Percentiles rank a stretch among this genome's conserved stretches.
Evolutionary conservation across 2,797 vertebrate genomes (phyloP).

Genomic region (Micromesistius poutassou): DNA sequence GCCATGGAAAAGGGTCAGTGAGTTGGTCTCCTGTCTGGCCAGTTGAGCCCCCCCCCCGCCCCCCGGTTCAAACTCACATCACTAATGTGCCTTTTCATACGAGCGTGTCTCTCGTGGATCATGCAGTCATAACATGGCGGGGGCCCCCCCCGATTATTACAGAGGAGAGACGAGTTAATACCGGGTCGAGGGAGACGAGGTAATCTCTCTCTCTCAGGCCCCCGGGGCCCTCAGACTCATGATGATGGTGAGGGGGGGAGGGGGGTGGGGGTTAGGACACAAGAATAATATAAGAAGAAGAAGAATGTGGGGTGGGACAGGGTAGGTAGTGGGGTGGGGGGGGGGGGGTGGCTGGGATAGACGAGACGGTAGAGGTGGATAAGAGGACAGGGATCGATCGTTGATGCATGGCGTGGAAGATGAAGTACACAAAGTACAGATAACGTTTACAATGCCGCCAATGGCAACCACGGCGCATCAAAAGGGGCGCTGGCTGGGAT

Average conservation of each 20-base stretch:
- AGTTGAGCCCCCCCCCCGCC: slow-evolving; percentile 19
- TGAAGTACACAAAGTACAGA: no score
- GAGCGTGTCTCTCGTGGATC: slow-evolving; percentile 39
- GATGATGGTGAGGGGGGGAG: no score
- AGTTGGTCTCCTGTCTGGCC: slow-evolving; percentile 37
- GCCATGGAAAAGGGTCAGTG: slow-evolving; percentile 38
- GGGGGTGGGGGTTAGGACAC: no score
- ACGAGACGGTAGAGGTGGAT: background rate
- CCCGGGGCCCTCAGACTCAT: no score
- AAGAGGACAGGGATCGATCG: background rate
- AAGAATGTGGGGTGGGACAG: no score
- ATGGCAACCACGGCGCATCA: no score
- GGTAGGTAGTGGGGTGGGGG: no score
- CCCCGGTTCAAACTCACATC: slow-evolving; percentile 46
- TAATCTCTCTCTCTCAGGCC: background rate
- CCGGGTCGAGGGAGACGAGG: slow-evolving; percentile 17
- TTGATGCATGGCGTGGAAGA: no score
- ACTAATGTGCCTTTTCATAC: slow-evolving; percentile 44
- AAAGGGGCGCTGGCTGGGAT: no score
- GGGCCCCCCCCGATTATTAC: slow-evolving; percentile 48
- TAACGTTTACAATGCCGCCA: no score
- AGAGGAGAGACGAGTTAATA: slow-evolving; percentile 33
- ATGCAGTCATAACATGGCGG: slow-evolving; percentile 54
- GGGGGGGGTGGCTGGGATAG: no score
- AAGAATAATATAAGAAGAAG: no score